Conservation (phyloP, 2,113 vertebrate genomes). For the Xyrauchen texanus region DNA sequence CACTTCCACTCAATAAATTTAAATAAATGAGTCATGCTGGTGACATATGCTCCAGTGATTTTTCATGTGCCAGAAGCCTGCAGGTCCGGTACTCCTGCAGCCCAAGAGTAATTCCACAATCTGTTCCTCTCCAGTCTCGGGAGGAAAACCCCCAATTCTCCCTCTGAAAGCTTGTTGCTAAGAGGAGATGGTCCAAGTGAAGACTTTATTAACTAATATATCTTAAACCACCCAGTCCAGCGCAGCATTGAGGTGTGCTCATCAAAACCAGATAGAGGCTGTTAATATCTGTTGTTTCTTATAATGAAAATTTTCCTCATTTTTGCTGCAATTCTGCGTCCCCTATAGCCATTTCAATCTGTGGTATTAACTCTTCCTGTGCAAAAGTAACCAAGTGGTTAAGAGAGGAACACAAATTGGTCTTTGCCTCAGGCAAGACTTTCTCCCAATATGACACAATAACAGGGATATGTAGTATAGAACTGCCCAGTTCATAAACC, state of each 20-base stretch:
- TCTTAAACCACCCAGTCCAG: neutral
- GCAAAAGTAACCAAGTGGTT: slow-evolving; percentile 28
- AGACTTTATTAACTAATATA: slow-evolving; percentile 29
- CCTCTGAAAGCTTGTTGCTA: slow-evolving; percentile 37
- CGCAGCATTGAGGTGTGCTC: neutral
- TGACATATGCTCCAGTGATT: slow-evolving; percentile 58
- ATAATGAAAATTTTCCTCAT: slow-evolving; percentile 9
- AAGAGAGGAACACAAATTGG: slow-evolving; percentile 38
- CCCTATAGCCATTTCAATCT: slow-evolving; percentile 12
- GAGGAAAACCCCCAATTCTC: slow-evolving; percentile 48
- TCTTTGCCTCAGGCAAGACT: slow-evolving; percentile 26
- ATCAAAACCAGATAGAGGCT: neutral
- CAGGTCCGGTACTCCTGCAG: slow-evolving; percentile 58
- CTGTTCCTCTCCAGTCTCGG: slow-evolving; percentile 56
- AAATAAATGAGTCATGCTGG: slow-evolving; percentile 64
- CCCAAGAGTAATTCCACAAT: slow-evolving; percentile 61
- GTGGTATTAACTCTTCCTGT: slow-evolving; percentile 36
- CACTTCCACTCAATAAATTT: slow-evolving; percentile 57
- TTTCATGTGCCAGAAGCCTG: slow-evolving; percentile 61
- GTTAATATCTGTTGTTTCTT: neutral
- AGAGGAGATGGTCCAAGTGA: slow-evolving; percentile 11
- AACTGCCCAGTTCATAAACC: slow-evolving; percentile 32
- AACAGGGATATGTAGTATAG: slow-evolving; percentile 40
- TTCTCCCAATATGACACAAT: slow-evolving; percentile 30
- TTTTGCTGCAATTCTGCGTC: neutral